Conservation (phyloP, 2,113 vertebrate genomes). For the Ramphastos sulfuratus region DNA sequence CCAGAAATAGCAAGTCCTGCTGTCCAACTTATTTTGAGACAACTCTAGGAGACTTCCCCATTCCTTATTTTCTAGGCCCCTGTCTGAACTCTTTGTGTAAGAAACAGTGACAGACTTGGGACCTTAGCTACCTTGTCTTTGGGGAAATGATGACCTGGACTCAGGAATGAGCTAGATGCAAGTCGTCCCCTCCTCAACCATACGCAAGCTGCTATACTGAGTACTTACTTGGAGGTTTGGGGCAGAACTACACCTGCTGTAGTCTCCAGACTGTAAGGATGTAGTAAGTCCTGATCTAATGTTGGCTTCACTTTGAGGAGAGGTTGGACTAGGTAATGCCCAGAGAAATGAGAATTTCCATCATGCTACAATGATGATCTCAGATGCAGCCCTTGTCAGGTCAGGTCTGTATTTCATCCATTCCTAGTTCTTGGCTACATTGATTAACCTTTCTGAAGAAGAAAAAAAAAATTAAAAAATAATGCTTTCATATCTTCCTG, state of each 20-base stretch:
- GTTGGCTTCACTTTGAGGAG: background rate
- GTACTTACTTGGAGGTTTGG: background rate
- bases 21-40: background rate
- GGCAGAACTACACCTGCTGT: background rate
- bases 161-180: background rate
- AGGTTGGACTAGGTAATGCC: background rate
- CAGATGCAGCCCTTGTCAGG: background rate
- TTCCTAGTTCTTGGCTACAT: background rate
- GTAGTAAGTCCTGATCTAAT: background rate
- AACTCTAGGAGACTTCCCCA: background rate
- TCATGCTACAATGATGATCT: background rate
- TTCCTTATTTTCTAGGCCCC: background rate
- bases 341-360: background rate
- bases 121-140: background rate
- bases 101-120: background rate
- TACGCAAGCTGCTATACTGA: background rate
- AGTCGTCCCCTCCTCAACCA: background rate
- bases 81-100: background rate
- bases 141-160: background rate
- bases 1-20: background rate
- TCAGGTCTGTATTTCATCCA: constrained; percentile 8
- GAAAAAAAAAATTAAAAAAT: background rate
- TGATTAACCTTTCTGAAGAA: background rate
- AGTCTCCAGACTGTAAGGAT: background rate
- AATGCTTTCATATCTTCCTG: constrained; percentile 17